Evolutionary conservation across 2,797 vertebrate species (phyloP), one percentile per base, ranked within the genome.

Genomic region (Apogon talboti): DNA sequence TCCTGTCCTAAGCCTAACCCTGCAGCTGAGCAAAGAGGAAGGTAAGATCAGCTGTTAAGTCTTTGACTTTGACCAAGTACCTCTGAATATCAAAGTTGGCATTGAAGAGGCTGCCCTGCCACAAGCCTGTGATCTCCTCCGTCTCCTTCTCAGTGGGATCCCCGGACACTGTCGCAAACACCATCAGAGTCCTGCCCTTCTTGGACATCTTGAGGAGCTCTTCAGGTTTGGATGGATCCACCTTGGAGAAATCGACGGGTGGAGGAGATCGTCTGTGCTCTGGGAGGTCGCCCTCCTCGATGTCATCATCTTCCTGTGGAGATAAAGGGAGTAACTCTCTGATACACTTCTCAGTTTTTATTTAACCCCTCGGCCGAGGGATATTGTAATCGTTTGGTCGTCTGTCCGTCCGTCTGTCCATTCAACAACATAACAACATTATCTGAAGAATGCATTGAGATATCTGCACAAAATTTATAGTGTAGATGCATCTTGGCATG

Each of bases 61-160:
- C n/a, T n/a, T n/a, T n/a, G n/a, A n/a, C n/a, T n/a, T n/a, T n/a
- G n/a, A n/a, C 28, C 8, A 8, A 11, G 16, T 87, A 97, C 97
- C 97, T 96, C 64, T 99, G 98, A 30, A 99, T 76, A 0, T 99
- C 97, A n/a, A 90, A 99, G 91, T 99, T 98, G 58, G 96, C 98
- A 0, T 99, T 99, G 91, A 98, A 99, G 18, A 99, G 96, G 61
- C 96, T 95, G 42, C 96, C 95, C 87, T 98, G 97, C 97, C 97
- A 98, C 79, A 99, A 83, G 73, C 95, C 94, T 2, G 95, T 98
- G 71, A 99, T 90, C 79, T 99, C 95, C 72, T 99, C 98, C 0
- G 95, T 98, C 88, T 99, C 96, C 68, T 99, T 99, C 84, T 99
- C 98, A 0, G 92, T 94, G n/a, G 98, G 97, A 41, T 89, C 87